These are phyloP conservation scores for Saccopteryx bilineata DNA, from an alignment of 2,113 vertebrate genomes.

Conservation along the genomic window DNA sequence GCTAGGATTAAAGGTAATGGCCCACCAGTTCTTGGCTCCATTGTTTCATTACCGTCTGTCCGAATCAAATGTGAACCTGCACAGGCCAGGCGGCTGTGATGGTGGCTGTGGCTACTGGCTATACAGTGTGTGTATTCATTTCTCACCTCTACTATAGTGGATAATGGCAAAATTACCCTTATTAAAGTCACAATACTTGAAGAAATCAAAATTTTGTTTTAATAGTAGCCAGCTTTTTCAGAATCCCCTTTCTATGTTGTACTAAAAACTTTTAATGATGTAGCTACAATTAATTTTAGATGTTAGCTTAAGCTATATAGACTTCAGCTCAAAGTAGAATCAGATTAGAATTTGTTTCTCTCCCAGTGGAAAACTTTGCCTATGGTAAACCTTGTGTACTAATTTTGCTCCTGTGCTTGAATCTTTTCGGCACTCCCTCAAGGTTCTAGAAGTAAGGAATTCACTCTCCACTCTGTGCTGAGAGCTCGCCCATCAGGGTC, in stretches of 20 bases:
- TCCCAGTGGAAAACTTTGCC: neutral
- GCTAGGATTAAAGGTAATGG: too few species aligned
- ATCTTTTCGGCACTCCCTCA: neutral
- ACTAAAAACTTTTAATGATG: constrained; percentile 40
- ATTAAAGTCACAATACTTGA: constrained; percentile 45
- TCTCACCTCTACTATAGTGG: neutral
- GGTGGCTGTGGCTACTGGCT: too few species aligned
- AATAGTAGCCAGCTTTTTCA: constrained; percentile 41
- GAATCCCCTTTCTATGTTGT: constrained; percentile 23
- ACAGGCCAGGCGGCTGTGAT: too few species aligned
- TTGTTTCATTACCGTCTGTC: too few species aligned
- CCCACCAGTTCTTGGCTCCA: too few species aligned
- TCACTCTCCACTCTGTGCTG: neutral
- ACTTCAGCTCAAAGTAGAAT: constrained; percentile 47
- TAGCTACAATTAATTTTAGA: constrained; percentile 68
- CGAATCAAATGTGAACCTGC: too few species aligned
- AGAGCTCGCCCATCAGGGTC: neutral
- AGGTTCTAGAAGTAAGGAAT: neutral
- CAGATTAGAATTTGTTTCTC: neutral
- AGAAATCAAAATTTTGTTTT: constrained; percentile 67
- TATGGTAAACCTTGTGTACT: neutral
- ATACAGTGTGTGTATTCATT: neutral
- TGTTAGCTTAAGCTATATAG: constrained; percentile 1
- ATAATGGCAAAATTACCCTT: constrained; percentile 63
- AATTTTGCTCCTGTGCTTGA: neutral